Conservation (phyloP, 2,888 invertebrate genomes). For the Diadegma fenestrale region DNA sequence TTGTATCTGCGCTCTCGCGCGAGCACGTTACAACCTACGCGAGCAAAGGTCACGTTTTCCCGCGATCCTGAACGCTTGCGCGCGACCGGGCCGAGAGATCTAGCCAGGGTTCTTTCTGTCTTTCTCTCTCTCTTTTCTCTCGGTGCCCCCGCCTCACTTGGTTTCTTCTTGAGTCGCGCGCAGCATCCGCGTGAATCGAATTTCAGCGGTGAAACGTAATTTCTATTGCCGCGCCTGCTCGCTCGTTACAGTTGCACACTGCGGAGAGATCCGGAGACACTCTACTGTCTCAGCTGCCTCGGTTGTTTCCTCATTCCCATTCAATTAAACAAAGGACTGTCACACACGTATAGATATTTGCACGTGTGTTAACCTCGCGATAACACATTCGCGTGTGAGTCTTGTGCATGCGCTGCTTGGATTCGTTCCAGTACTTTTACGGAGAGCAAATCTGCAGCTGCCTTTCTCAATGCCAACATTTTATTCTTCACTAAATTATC, state of each 20-base stretch:
- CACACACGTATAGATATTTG: slow-evolving; percentile 17
- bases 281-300: slow-evolving; percentile 49
- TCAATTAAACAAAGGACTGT: slow-evolving; percentile 62
- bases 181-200: slow-evolving; percentile 69
- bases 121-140: background rate
- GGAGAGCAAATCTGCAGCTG: slow-evolving; percentile 21
- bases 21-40: slow-evolving; percentile 67
- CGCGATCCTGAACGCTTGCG: slow-evolving; percentile 61
- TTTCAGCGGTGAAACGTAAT: slow-evolving; percentile 70
- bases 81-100: slow-evolving; percentile 14
- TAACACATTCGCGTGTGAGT: slow-evolving; percentile 1
- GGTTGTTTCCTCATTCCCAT: slow-evolving; percentile 68
- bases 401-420: background rate
- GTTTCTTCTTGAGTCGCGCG: slow-evolving; percentile 1
- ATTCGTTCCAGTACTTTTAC: background rate
- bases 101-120: background rate
- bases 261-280: slow-evolving; percentile 50
- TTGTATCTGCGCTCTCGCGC: slow-evolving; percentile 32
- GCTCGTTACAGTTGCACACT: slow-evolving; percentile 65
- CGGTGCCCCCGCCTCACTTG: background rate
- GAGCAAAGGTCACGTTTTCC: slow-evolving; percentile 68
- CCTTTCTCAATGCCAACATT: slow-evolving; percentile 26
- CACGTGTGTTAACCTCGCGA: background rate
- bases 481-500: slow-evolving; percentile 28
- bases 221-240: slow-evolving; percentile 69